A percentile compares a stretch with the other conserved stretches of the same genome.
phyloP scores from a whole-genome alignment of 2,888 invertebrate genomes.

The Hemicrepidius hirtus region DNA sequence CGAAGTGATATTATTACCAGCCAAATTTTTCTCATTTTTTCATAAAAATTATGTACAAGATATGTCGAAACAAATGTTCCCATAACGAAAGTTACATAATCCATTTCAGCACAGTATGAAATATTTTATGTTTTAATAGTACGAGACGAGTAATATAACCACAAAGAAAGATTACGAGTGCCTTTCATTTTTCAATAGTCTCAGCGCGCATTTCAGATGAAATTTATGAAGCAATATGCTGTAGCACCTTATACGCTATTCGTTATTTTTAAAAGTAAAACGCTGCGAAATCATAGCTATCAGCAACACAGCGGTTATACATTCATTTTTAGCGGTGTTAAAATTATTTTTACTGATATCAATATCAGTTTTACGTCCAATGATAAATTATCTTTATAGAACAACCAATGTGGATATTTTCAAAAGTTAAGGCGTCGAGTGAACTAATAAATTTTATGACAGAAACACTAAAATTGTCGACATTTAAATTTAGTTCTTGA shows the following conservation, averaged over 20 bases:
- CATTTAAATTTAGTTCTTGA: background rate
- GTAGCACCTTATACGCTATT: constrained; percentile 1
- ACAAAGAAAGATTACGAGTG: background rate
- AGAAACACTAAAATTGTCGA: background rate
- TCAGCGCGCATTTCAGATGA: background rate
- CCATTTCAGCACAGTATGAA: background rate
- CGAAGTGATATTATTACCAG: too few species aligned
- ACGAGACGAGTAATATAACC: background rate
- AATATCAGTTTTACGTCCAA: background rate
- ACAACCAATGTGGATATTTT: background rate
- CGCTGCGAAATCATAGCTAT: background rate
- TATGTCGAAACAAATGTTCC: background rate
- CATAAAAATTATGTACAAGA: background rate
- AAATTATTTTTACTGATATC: background rate
- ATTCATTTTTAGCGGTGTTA: background rate
- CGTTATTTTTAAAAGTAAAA: constrained; percentile 10
- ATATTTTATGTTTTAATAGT: constrained; percentile 5
- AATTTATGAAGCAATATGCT: constrained; percentile 9
- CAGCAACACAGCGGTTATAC: background rate
- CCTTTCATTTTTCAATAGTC: constrained; percentile 12
- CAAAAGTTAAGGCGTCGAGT: background rate
- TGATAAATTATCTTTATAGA: constrained; percentile 2
- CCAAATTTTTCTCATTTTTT: too few species aligned
- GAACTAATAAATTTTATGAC: background rate
- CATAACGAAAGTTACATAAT: background rate